phyloP scores from a whole-genome alignment of 2,113 vertebrate species.

The Ciconia maguari region DNA sequence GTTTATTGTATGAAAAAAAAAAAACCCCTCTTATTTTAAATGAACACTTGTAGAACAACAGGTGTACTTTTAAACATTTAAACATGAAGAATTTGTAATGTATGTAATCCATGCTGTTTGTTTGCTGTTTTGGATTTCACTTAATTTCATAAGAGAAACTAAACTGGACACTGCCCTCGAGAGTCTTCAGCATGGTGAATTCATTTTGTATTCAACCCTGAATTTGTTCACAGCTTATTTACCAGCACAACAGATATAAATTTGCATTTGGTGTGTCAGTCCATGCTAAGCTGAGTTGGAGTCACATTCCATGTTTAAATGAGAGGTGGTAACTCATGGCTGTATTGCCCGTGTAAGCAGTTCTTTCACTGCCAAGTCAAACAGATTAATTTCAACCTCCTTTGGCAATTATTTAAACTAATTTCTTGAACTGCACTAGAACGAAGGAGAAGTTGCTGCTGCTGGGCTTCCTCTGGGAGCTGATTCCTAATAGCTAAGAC shows the following conservation, averaged over 20 bases:
- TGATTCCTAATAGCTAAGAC: background rate
- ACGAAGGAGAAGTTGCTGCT: background rate
- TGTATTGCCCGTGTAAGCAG: background rate
- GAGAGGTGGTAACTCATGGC: background rate
- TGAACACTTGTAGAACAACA: background rate
- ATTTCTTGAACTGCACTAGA: background rate
- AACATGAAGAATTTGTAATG: background rate
- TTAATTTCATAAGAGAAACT: background rate
- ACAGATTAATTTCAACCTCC: background rate
- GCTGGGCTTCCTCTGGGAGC: background rate
- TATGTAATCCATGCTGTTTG: background rate
- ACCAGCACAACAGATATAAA: background rate
- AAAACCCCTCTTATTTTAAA: background rate
- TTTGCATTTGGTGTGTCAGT: background rate
- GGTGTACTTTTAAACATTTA: background rate
- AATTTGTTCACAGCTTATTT: background rate
- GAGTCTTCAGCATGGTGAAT: background rate
- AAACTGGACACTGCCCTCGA: background rate
- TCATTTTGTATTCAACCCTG: background rate
- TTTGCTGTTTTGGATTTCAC: background rate
- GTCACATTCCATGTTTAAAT: background rate
- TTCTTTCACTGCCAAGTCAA: background rate
- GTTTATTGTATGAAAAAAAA: background rate
- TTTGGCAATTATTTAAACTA: background rate
- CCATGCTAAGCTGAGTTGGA: background rate